Conservation (phyloP, 2,797 vertebrate genomes). For the Lates japonicus region DNA sequence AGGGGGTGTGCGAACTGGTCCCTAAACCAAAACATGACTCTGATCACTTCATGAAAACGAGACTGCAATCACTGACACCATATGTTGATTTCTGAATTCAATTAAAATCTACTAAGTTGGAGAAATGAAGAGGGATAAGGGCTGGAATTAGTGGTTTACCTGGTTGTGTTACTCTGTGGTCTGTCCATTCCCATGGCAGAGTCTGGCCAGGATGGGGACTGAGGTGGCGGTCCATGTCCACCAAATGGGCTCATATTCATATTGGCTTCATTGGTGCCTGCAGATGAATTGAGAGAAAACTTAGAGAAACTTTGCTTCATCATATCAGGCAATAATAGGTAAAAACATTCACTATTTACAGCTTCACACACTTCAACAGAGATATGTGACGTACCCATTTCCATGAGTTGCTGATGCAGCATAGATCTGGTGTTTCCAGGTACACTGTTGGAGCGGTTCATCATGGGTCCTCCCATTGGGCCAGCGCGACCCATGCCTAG, state of each 20-base stretch:
- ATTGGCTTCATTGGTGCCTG: constrained; percentile 90
- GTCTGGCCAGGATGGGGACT: constrained; percentile 92
- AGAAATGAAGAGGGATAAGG: background rate
- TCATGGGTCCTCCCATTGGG: constrained; percentile 84
- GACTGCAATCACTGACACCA: background rate
- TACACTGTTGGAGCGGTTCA: constrained; percentile 90
- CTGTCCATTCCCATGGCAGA: constrained; percentile 89
- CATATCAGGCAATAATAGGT: background rate
- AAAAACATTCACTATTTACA: background rate
- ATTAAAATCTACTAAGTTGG: background rate
- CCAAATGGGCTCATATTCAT: constrained; percentile 91
- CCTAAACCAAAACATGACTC: constrained; percentile 77
- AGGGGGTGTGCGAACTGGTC: constrained; percentile 90
- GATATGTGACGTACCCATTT: constrained; percentile 88
- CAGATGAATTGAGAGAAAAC: background rate
- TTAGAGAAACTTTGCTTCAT: background rate
- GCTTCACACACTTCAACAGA: background rate
- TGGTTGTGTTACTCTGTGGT: constrained; percentile 83
- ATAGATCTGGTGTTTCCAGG: constrained; percentile 87
- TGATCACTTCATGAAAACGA: background rate
- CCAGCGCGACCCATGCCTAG: constrained; percentile 86
- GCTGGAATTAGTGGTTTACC: constrained; percentile 79
- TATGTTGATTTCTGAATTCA: constrained; percentile 2
- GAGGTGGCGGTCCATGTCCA: constrained; percentile 88
- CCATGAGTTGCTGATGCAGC: constrained; percentile 93